Base-by-base conservation (phyloP, 2,888 invertebrate genomes). In the Ophion obscuratus region DNA sequence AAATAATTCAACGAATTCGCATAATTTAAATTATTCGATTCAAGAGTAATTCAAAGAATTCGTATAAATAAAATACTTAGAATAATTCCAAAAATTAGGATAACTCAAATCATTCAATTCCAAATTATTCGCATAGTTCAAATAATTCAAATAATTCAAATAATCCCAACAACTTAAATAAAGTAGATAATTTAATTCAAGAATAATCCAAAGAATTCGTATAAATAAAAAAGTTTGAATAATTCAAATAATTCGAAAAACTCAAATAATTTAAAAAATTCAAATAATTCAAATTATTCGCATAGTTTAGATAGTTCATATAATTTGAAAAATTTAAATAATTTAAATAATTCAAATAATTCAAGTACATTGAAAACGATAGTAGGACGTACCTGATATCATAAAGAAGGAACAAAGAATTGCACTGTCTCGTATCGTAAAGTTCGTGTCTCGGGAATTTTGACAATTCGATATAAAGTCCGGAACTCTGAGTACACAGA, bases 401-500 rank as follows among this genome's bases (percentile, higher is more conserved):
- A 44, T 64, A 73, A 14, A 31, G 24, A 36, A 77, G 14, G 57
- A 53, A 53, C 57, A 61, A 61, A 68, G 61, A 78, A 61, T 40
- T 9, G 47, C 59, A 14, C 44, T 1, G 47, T 62, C 47, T 44
- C 24, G 17, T 47, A 17, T 57, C 36, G 59, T 44, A 57, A 64
- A 82, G 20, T 47, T 75, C 44, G 24, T 20, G 74, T 40, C 14
- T 9, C n/a, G 4, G 2, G 71, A 71, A 24, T 64, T 77, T 70
- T 66, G 70, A 64, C 75, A 40, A 64, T 53, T 17, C 57, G 40
- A 73, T 53, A 53, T 20, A 78, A 73, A 66, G 66, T 47, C 47
- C 24, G 62, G 47, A 77, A 31, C 47, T 47, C 2, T 10, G 20
- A 4, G 11, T 53, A 44, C 24, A 31, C 40, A 66, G 24, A 68